Evolutionary conservation across 2,113 vertebrate species (phyloP), one percentile per base, ranked within the genome.

Genomic region (Aspidoscelis tigris): DNA sequence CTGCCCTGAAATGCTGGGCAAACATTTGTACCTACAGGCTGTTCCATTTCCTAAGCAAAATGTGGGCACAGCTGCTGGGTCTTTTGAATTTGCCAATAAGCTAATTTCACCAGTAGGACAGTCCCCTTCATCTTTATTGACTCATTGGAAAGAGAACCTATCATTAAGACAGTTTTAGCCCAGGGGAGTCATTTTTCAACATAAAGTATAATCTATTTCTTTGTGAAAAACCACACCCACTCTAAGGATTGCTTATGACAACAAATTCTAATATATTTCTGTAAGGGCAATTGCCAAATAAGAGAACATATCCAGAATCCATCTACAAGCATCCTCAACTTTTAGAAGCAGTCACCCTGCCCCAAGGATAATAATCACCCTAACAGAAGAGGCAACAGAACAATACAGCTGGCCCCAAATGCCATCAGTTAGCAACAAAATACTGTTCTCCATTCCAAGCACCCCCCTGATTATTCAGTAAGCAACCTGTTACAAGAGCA

Each of bases 81-180:
- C 86, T 90, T 76, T 76, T 74, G 14, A 68, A 50, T 50, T 83
- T 88, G 85, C 89, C 92, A 90, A 93, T 93, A 94, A 93, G 86
- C 91, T 93, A 93, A 92, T 93, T 93, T 91, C 83, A 83, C 87
- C 87, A 81, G 90, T 91, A 93, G 90, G 93, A 93, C 1, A 53
- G 88, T 92, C 88, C 84, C 86, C 93, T 94, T 93, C 88, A 92
- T 89, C 92, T 92, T 91, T 92, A 94, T 91, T 87, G 93, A 93
- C 85, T 88, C 58, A 3, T 4, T 0, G 1, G 86, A 82, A 92
- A 90, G 89, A 75, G 75, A 92, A 89, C 22, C 3, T 70, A 90
- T 89, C 89, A 91, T 88, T 79, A 90, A 91, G 92, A 85, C 78
- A 88, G 90, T 86, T 88, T 79, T 86, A 84, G 89, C 43, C 82